A percentile compares a stretch with the other conserved stretches of the same genome.
phyloP scores from a whole-genome alignment of 2,113 vertebrate genomes.

The Pyrgilauda ruficollis region DNA sequence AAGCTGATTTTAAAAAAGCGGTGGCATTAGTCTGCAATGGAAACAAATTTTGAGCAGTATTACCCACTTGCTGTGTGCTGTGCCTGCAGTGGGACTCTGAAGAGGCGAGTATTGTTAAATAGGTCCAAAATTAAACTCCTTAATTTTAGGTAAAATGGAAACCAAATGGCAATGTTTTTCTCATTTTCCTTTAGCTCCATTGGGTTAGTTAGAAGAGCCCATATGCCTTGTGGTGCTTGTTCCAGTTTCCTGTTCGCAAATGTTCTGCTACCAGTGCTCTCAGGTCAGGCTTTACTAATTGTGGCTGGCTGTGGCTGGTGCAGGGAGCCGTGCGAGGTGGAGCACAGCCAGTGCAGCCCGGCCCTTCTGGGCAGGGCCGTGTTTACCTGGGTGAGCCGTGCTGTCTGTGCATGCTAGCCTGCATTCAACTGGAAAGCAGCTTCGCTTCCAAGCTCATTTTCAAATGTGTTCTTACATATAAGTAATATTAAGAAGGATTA shows the following conservation, averaged over 20 bases:
- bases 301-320: background rate
- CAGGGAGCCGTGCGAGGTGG: background rate
- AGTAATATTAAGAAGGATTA: background rate
- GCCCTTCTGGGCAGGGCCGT: background rate
- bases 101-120: background rate
- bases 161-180: background rate
- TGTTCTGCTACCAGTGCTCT: background rate
- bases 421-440: background rate
- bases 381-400: background rate
- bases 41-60: background rate
- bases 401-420: fast-evolving
- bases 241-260: background rate
- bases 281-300: background rate
- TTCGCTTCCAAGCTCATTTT: background rate
- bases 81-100: background rate
- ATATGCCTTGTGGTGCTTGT: background rate
- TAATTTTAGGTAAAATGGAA: background rate
- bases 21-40: background rate
- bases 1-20: background rate
- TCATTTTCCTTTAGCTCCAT: background rate
- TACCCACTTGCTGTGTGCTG: background rate
- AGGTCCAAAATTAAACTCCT: background rate
- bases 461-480: background rate
- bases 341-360: background rate
- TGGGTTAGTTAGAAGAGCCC: background rate